A percentile compares a stretch with the other conserved stretches of the same genome.
phyloP scores from a whole-genome alignment of 1,140 invertebrate species.

The Mizuhopecten yessoensis region DNA sequence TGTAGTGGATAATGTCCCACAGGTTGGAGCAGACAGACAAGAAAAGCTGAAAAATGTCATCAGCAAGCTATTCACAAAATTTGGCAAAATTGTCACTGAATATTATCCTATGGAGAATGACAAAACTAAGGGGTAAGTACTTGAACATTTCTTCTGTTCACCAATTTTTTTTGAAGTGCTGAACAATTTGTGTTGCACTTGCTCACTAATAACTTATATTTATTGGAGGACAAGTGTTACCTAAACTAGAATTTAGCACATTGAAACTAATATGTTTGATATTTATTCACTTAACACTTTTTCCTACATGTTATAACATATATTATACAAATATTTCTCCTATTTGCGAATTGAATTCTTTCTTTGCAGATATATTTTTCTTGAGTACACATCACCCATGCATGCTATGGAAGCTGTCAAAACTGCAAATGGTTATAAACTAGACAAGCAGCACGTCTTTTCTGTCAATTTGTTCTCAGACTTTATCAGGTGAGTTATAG shows the following conservation, averaged over 20 bases:
- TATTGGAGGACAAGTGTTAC: neutral
- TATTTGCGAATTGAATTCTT: neutral
- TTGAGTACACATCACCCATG: constrained; percentile 93
- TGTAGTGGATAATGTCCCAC: constrained; percentile 97
- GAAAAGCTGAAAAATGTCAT: constrained; percentile 97
- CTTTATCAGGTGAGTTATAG: constrained; percentile 92
- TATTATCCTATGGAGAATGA: constrained; percentile 94
- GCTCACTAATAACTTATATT: neutral
- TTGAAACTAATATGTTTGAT: neutral
- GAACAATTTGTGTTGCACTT: too few relatives aligned
- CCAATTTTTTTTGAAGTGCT: too few relatives aligned
- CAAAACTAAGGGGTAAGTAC: constrained; percentile 92
- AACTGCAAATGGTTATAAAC: constrained; percentile 94
- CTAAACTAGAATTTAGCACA: neutral
- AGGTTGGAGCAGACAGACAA: constrained; percentile 94
- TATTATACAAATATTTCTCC: neutral
- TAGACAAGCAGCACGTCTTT: constrained; percentile 98
- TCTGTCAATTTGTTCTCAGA: constrained; percentile 97
- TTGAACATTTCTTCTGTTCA: constrained; percentile 26
- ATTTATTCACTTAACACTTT: neutral
- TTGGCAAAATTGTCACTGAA: constrained; percentile 95
- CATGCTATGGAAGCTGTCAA: constrained; percentile 94
- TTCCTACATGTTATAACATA: neutral
- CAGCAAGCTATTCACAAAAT: constrained; percentile 95
- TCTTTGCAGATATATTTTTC: constrained; percentile 90